A percentile compares a stretch with the other conserved stretches of the same genome.
Evolutionary conservation across 2,113 vertebrate genomes (phyloP).

Genomic region (Pangasianodon hypophthalmus): DNA sequence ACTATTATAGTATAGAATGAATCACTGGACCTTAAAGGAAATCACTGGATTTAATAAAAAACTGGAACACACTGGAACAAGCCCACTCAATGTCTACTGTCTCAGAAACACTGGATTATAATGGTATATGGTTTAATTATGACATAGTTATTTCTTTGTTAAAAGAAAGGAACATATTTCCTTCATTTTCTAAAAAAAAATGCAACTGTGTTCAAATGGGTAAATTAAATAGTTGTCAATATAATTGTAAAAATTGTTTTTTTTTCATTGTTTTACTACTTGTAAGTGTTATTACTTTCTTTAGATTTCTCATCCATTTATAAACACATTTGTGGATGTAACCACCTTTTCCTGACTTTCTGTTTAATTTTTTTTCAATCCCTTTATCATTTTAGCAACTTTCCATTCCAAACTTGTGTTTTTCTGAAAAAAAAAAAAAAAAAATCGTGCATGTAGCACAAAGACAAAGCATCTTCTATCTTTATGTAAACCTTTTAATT

Average conservation of each 20-base stretch:
- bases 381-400: background rate
- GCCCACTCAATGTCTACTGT: constrained; percentile 35
- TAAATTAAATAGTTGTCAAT: constrained; percentile 7
- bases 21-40: constrained; percentile 37
- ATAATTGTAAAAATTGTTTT: background rate
- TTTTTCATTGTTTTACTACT: too few species aligned
- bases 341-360: background rate
- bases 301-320: background rate
- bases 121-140: background rate
- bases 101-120: constrained; percentile 50
- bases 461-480: background rate
- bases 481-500: constrained; percentile 25
- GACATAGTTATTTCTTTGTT: background rate
- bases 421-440: background rate
- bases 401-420: background rate
- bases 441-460: background rate
- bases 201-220: background rate
- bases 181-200: constrained; percentile 21
- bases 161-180: constrained; percentile 12
- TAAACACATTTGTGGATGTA: background rate
- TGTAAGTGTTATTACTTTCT: constrained; percentile 5
- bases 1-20: constrained; percentile 24
- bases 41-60: constrained; percentile 48
- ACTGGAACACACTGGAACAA: constrained; percentile 55
- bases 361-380: background rate